phyloP scores from a whole-genome alignment of 2,888 invertebrate species.

The Andrena haemorrhoa region DNA sequence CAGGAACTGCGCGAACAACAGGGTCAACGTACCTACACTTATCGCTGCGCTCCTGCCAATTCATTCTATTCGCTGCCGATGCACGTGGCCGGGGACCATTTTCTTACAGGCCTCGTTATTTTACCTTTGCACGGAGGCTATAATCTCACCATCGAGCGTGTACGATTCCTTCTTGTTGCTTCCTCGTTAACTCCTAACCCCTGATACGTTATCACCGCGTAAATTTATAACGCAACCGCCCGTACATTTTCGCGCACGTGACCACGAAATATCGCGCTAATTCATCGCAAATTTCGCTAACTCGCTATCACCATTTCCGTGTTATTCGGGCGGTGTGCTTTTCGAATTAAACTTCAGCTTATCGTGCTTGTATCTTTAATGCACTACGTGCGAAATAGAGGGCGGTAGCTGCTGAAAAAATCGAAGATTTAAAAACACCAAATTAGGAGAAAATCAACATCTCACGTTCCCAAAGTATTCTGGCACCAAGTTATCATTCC shows the following conservation, averaged over 20 bases:
- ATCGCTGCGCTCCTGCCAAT: not conserved
- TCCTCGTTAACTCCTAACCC: not conserved
- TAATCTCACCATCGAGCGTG: not conserved
- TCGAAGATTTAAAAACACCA: too few relatives aligned
- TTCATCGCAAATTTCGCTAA: not conserved
- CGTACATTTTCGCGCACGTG: not conserved
- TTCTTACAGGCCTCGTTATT: constrained; percentile 5
- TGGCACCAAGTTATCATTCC: too few relatives aligned
- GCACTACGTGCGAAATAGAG: too few relatives aligned
- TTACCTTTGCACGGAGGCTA: not conserved
- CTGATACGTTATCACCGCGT: not conserved
- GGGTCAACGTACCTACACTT: not conserved
- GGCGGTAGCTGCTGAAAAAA: too few relatives aligned
- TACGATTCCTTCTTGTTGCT: not conserved
- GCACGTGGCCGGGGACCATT: constrained; percentile 3
- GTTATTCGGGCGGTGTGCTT: too few relatives aligned
- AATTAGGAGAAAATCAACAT: too few relatives aligned
- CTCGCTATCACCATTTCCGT: too few relatives aligned
- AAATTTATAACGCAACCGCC: constrained; percentile 10
- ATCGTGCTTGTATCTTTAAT: too few relatives aligned
- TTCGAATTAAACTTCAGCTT: too few relatives aligned
- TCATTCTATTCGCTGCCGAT: not conserved
- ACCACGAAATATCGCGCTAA: constrained; percentile 3
- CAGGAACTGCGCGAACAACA: not conserved
- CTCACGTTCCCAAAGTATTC: too few relatives aligned